phyloP scores from a whole-genome alignment of 2,113 vertebrate genomes.

The Murina feae region DNA sequence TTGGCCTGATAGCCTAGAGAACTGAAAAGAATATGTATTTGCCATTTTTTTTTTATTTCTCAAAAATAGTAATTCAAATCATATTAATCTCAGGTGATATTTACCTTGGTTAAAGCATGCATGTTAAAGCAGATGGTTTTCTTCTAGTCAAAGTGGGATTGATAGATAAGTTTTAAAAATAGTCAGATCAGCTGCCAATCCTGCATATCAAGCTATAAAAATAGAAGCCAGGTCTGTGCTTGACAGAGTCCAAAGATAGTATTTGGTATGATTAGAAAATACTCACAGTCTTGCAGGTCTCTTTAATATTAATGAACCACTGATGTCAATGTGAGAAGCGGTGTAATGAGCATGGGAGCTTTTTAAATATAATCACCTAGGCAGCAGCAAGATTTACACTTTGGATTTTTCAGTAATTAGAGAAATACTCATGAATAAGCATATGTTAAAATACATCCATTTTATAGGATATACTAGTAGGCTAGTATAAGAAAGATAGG shows the following conservation, averaged over 20 bases:
- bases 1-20: not conserved
- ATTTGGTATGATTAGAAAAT: slow-evolving; percentile 67
- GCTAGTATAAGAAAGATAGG: not conserved
- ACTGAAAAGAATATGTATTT: not conserved
- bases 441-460: slow-evolving; percentile 39
- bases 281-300: slow-evolving; percentile 18
- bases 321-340: slow-evolving; percentile 60
- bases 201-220: not conserved
- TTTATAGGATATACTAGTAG: not conserved
- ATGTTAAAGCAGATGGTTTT: slow-evolving; percentile 40
- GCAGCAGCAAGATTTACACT: slow-evolving; percentile 68
- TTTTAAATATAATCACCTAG: slow-evolving; percentile 50
- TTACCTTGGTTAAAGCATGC: slow-evolving; percentile 21
- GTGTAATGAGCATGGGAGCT: slow-evolving; percentile 33
- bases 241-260: slow-evolving; percentile 69
- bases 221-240: slow-evolving; percentile 20
- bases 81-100: slow-evolving; percentile 47
- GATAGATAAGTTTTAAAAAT: not conserved
- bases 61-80: slow-evolving; percentile 38
- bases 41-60: slow-evolving; percentile 19
- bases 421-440: slow-evolving; percentile 69
- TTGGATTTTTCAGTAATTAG: slow-evolving; percentile 69
- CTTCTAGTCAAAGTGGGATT: slow-evolving; percentile 28
- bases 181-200: slow-evolving; percentile 44
- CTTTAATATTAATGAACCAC: slow-evolving; percentile 71